Evolutionary conservation across 2,888 invertebrate genomes (phyloP).

Genomic region (Busseola fusca): DNA sequence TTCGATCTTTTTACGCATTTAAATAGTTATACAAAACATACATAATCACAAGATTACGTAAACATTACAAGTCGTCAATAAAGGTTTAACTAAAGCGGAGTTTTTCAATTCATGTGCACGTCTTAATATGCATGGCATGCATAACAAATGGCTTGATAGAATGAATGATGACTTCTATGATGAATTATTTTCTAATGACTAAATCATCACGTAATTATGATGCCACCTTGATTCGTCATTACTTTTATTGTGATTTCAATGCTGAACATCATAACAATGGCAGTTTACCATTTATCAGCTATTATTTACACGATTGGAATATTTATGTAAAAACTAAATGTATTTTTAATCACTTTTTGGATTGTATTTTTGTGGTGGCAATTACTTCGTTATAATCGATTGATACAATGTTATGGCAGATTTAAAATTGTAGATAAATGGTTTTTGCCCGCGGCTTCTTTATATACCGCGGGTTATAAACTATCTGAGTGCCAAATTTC

Average conservation of each 20-base stretch:
- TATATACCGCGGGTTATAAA: not conserved
- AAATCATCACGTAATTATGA: conserved; percentile 36
- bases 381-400: conserved; percentile 21
- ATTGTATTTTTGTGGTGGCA: conserved; percentile 19
- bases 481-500: not conserved
- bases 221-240: conserved; percentile 40
- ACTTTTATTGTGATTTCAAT: conserved; percentile 39
- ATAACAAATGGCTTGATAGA: conserved; percentile 18
- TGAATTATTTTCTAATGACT: conserved; percentile 41
- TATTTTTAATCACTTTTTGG: conserved; percentile 35
- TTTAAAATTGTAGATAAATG: conserved; percentile 30
- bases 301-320: conserved; percentile 19
- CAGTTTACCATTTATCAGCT: conserved; percentile 40
- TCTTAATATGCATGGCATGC: conserved; percentile 17
- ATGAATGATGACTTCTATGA: conserved; percentile 25
- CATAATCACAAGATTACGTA: conserved; percentile 13
- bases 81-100: conserved; percentile 23
- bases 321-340: conserved; percentile 29
- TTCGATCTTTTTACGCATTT: conserved; percentile 15
- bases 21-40: conserved; percentile 23
- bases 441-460: not conserved
- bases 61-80: conserved; percentile 30
- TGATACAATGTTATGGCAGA: conserved; percentile 9
- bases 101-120: conserved; percentile 20
- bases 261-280: conserved; percentile 20